Evolutionary conservation across 2,888 invertebrate genomes (phyloP).

Genomic region (Aphrophora alni): DNA sequence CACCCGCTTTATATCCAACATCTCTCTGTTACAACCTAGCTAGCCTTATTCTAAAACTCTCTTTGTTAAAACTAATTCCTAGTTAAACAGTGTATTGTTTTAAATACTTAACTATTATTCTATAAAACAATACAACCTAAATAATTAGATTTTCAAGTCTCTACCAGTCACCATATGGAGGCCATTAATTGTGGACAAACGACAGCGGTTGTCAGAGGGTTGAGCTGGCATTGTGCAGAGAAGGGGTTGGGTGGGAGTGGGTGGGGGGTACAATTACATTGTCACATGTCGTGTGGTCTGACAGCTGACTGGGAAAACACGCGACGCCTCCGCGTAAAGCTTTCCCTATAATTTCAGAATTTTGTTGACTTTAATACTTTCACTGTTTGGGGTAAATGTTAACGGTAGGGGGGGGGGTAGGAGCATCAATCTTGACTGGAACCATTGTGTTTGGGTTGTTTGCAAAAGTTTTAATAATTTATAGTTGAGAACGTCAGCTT

Average conservation of each 20-base stretch:
- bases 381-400: neutral
- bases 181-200: neutral
- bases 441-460: too few species aligned
- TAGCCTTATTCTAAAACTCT: too few species aligned
- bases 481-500: too few species aligned
- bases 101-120: too few species aligned
- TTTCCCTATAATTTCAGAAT: neutral
- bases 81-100: too few species aligned
- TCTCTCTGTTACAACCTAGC: too few species aligned
- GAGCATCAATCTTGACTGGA: neutral
- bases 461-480: too few species aligned
- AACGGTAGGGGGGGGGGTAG: too few species aligned
- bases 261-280: neutral
- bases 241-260: neutral
- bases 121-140: neutral
- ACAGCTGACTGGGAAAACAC: neutral
- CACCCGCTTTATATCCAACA: too few species aligned
- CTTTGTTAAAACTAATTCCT: too few species aligned
- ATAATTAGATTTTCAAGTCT: neutral
- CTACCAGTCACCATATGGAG: neutral
- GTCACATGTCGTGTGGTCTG: neutral
- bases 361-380: neutral
- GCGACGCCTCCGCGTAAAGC: neutral
- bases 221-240: neutral
- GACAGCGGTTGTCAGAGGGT: neutral